Conservation (phyloP, 2,113 vertebrate genomes). For the Daboia siamensis region DNA sequence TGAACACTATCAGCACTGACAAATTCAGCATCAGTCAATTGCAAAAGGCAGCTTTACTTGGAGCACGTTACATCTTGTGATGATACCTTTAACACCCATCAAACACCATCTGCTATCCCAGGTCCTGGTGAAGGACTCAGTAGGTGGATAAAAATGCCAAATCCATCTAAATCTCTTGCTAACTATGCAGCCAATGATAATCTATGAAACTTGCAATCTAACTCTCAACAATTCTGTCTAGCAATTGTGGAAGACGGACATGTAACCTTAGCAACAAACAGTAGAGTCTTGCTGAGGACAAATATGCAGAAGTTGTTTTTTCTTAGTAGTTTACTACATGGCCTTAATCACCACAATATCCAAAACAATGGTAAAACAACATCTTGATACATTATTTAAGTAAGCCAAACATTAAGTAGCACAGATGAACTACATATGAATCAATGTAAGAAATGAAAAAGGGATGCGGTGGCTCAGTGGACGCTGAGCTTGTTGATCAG, state of each 20-base stretch:
- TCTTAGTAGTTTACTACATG: background rate
- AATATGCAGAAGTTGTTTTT: conserved; percentile 7
- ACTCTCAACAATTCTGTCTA: background rate
- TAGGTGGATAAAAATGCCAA: background rate
- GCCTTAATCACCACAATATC: conserved; percentile 4
- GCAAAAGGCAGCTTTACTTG: background rate
- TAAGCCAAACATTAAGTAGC: too few relatives aligned
- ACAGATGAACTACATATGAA: conserved; percentile 22
- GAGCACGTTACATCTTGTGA: background rate
- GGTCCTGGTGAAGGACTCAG: background rate
- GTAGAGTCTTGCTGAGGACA: background rate
- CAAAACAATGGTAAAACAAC: background rate
- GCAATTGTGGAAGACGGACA: background rate
- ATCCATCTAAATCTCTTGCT: background rate
- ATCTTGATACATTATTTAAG: background rate
- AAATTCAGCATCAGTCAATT: background rate
- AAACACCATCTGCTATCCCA: background rate
- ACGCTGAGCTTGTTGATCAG: too few relatives aligned
- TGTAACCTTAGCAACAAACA: background rate
- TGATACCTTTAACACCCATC: background rate
- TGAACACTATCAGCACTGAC: background rate
- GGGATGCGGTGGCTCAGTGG: too few relatives aligned
- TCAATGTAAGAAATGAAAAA: background rate
- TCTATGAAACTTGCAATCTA: background rate
- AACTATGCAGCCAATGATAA: background rate